phyloP scores from a whole-genome alignment of 2,113 vertebrate species.

The Rhipidura dahli region DNA sequence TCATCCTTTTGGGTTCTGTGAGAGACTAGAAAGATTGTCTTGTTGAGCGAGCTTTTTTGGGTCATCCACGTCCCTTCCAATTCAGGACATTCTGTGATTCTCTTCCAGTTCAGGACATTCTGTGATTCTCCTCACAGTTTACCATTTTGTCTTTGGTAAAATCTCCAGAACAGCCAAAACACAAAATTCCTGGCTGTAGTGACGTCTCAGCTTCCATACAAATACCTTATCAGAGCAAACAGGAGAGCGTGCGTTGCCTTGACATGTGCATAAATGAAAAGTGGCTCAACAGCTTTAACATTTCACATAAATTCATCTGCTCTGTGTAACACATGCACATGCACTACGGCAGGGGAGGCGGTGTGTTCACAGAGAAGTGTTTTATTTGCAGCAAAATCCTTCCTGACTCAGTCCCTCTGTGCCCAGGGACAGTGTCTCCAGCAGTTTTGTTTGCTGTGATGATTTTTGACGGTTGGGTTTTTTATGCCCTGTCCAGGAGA shows the following conservation, averaged over 20 bases:
- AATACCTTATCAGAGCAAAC: background rate
- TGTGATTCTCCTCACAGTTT: background rate
- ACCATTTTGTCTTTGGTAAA: background rate
- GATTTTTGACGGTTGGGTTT: background rate
- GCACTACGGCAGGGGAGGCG: rapidly evolving
- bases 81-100: background rate
- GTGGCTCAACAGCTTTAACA: background rate
- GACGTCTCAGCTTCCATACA: background rate
- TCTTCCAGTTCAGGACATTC: background rate
- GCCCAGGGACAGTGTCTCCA: background rate
- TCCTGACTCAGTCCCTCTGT: no score
- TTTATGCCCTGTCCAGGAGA: background rate
- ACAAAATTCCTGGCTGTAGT: background rate
- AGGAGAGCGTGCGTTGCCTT: rapidly evolving
- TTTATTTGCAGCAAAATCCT: background rate
- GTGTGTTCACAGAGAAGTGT: background rate
- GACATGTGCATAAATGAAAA: background rate
- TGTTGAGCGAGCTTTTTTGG: rapidly evolving
- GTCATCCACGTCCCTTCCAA: no score
- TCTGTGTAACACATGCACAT: background rate
- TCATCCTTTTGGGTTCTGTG: background rate
- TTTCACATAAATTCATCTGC: background rate
- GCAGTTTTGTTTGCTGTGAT: background rate
- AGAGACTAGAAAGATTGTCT: background rate
- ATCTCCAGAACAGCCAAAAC: background rate